phyloP scores from a whole-genome alignment of 92 coral and sea anemone species.

The Metridium senile region DNA sequence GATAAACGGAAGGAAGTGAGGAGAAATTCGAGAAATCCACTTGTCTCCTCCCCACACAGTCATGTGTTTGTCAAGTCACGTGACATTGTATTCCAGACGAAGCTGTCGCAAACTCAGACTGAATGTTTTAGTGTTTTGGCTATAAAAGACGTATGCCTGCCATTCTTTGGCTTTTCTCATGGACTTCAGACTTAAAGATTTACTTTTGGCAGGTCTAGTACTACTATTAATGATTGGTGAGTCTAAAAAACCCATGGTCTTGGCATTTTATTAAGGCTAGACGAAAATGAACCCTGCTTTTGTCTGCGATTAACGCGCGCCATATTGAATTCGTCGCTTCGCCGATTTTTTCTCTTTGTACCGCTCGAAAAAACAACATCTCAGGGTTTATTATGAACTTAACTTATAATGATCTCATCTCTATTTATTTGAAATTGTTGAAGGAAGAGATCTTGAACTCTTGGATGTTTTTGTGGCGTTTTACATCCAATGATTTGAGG shows the following conservation, averaged over 20 bases:
- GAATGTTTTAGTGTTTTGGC: constrained; percentile 33
- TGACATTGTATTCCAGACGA: constrained; percentile 29
- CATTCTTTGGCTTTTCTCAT: constrained; percentile 31
- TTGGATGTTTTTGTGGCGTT: neutral
- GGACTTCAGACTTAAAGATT: constrained; percentile 34
- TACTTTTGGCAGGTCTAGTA: constrained; percentile 29
- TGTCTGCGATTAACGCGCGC: constrained; percentile 20
- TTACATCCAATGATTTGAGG: neutral
- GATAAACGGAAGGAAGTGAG: neutral
- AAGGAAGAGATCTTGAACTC: constrained; percentile 8
- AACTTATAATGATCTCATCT: neutral
- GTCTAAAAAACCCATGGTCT: constrained; percentile 1
- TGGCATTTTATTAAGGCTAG: constrained; percentile 8
- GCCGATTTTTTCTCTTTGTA: neutral
- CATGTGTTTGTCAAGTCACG: constrained; percentile 10
- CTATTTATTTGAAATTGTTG: neutral
- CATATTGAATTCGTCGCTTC: constrained; percentile 21
- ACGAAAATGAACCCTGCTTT: constrained; percentile 4
- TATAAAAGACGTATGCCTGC: constrained; percentile 15
- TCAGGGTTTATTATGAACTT: neutral
- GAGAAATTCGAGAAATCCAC: neutral
- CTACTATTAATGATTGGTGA: constrained; percentile 26
- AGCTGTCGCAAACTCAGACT: constrained; percentile 5
- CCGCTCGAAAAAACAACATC: neutral
- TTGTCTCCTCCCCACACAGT: constrained; percentile 4